A percentile compares a stretch with the other conserved stretches of the same genome.
Conservation (phyloP, 2,113 vertebrate species). For the Suricata suricatta region DNA sequence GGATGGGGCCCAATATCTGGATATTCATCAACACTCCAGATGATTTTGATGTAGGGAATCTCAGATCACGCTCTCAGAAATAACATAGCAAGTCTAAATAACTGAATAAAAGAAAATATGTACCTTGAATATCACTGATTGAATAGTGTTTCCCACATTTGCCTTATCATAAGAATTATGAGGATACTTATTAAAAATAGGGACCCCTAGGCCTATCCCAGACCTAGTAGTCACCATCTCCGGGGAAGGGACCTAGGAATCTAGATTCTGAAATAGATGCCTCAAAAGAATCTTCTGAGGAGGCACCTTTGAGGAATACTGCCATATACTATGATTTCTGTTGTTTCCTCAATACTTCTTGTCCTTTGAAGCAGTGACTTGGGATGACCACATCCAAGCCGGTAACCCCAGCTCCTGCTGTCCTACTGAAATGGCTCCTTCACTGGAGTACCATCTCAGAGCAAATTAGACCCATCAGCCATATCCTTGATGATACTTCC, state of each 20-base stretch:
- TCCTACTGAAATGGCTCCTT: background rate
- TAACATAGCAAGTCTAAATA: background rate
- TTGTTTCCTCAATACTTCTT: background rate
- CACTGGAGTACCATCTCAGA: background rate
- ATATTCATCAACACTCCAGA: background rate
- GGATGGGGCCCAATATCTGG: background rate
- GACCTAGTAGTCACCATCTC: background rate
- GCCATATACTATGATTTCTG: background rate
- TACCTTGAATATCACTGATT: background rate
- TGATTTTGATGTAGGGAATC: background rate
- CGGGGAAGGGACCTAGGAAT: background rate
- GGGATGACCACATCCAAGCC: background rate
- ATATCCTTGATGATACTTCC: background rate
- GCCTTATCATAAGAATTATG: background rate
- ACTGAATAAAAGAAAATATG: background rate
- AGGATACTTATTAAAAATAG: background rate
- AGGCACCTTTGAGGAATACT: background rate
- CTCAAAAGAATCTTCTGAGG: background rate
- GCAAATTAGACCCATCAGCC: background rate
- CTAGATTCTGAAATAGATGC: background rate
- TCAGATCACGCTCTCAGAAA: background rate
- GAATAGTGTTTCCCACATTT: background rate
- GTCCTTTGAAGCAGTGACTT: conserved; percentile 12
- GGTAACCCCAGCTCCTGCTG: background rate
- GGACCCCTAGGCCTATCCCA: background rate